Evolutionary conservation across 1,140 invertebrate genomes (phyloP).

Genomic region (Popillia japonica): DNA sequence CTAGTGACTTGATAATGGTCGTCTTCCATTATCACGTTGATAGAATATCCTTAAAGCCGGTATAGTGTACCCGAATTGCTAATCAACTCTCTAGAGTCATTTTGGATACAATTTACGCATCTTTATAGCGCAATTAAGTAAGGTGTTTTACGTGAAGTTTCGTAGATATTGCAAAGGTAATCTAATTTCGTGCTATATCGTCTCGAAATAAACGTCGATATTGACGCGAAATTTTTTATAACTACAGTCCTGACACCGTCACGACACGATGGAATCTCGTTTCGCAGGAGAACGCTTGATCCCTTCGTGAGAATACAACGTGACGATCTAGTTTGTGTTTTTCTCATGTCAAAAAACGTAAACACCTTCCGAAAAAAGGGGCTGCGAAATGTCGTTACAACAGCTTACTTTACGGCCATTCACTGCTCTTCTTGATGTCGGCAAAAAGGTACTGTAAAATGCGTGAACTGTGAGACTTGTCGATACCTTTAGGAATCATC

Average conservation of each 20-base stretch:
- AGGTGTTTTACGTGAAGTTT: background rate
- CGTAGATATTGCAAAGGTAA: constrained; percentile 17
- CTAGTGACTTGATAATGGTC: no score
- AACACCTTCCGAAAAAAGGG: constrained; percentile 7
- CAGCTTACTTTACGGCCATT: constrained; percentile 14
- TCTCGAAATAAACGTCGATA: background rate
- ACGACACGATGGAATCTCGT: background rate
- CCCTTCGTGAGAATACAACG: background rate
- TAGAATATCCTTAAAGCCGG: no score
- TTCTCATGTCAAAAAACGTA: constrained; percentile 11
- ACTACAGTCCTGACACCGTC: background rate
- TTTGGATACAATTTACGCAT: background rate
- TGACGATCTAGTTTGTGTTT: background rate
- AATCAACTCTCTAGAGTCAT: background rate
- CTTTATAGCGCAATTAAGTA: constrained; percentile 6
- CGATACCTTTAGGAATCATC: background rate
- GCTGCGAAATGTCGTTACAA: background rate
- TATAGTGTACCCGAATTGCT: background rate
- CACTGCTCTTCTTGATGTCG: constrained; percentile 12
- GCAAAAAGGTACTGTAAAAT: background rate
- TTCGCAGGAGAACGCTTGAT: background rate
- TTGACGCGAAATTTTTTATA: background rate
- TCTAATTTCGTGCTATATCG: constrained; percentile 7
- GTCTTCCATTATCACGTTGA: no score
- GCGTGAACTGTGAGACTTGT: background rate